These are phyloP conservation scores for Phalangium opilio DNA, from an alignment of 2,888 invertebrate genomes.

Conservation along the genomic window DNA sequence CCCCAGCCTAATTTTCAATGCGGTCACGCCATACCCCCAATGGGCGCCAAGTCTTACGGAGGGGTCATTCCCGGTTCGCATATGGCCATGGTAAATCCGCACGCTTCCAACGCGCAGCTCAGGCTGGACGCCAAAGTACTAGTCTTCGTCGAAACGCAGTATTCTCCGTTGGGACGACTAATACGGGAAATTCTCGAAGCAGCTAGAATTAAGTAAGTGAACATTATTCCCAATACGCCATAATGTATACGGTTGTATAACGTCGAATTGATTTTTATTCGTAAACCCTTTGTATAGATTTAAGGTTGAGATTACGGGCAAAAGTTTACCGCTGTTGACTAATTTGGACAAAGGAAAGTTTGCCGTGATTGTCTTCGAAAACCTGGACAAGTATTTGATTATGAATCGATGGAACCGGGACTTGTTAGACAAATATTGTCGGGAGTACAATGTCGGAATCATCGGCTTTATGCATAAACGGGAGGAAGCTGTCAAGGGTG, in stretches of 20 bases:
- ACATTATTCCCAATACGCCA: too few relatives aligned
- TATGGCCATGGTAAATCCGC: constrained; percentile 41
- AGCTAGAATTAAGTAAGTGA: constrained; percentile 64
- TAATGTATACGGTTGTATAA: too few relatives aligned
- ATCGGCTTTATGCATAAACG: constrained; percentile 47
- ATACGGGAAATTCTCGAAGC: constrained; percentile 83
- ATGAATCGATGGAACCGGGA: constrained; percentile 97
- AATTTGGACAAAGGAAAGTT: constrained; percentile 77
- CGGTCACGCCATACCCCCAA: too few relatives aligned
- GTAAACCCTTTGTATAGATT: constrained; percentile 43
- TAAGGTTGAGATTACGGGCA: constrained; percentile 87
- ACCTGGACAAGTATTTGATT: constrained; percentile 82
- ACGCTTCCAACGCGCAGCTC: constrained; percentile 65
- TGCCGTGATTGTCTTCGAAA: constrained; percentile 92
- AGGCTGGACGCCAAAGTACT: constrained; percentile 77
- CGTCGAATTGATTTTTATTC: too few relatives aligned
- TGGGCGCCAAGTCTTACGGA: too few relatives aligned
- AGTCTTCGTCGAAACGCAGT: constrained; percentile 85
- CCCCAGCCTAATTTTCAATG: too few relatives aligned
- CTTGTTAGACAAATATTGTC: constrained; percentile 88
- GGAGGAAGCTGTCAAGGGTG: constrained; percentile 4
- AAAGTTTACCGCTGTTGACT: constrained; percentile 80
- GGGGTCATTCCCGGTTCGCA: too few relatives aligned
- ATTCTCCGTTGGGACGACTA: constrained; percentile 73
- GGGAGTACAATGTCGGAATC: constrained; percentile 75